Evolutionary conservation across 2,113 vertebrate genomes (phyloP), one percentile per base, ranked within the genome.

Genomic region (Chamaea fasciata): DNA sequence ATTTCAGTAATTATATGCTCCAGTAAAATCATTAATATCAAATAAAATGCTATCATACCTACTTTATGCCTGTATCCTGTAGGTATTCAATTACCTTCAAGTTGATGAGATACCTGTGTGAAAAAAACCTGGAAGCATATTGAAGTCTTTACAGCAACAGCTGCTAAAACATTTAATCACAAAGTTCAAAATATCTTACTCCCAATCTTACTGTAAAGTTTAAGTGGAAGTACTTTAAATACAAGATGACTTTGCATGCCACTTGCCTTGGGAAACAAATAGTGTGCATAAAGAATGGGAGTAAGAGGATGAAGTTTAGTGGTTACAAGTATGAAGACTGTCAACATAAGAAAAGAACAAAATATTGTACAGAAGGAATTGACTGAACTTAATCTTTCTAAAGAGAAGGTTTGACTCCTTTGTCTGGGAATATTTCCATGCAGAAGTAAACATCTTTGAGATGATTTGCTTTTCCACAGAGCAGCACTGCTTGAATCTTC

Each of bases 1-100:
- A 27, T 64, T 83, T 50, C 71, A 80, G 39, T 91, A 92, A 92
- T 80, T 91, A 67, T 23, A 53, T 63, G 49, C 80, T 91, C 71
- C 56, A 57, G 82, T 74, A 89, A 92, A 80, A 83, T 44, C n/a
- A 80, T 90, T 92, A 90, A 81, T 93, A 94, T 70, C 33, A 91
- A 95, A 95, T 90, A 78, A 93, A 96, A 89, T 49, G 46, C 39
- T 79, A 59, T 68, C 60, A 42, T 71, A 30, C 15, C 33, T 83
- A 52, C 52, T 70, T 85, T 81, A 60, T 49, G 12, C 30, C 44
- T 53, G 26, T 8, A n/a, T 93, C 83, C 57, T 83, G 14, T 33
- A 92, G 53, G n/a, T 59, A 70, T 81, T 90, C 70, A 52, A 5
- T 62, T 91, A 70, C 24, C 11, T 88, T 26, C 22, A 74, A 74